Conservation (phyloP, 1,140 invertebrate genomes). For the Coptotermes formosanus region DNA sequence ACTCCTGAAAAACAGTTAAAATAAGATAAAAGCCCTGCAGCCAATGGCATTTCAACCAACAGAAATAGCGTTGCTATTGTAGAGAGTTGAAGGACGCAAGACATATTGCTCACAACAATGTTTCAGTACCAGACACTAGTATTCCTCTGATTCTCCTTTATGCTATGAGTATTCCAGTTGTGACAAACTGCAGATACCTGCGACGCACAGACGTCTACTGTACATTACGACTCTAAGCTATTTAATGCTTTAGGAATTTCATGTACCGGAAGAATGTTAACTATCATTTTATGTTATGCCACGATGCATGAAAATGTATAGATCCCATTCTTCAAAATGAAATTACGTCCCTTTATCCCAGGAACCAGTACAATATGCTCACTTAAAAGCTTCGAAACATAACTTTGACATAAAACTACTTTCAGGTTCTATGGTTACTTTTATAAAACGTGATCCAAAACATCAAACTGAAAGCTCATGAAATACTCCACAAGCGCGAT, state of each 20-base stretch:
- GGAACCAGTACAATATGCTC: not conserved
- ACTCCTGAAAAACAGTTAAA: too few species aligned
- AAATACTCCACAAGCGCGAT: too few species aligned
- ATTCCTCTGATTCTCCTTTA: too few species aligned
- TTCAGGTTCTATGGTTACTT: not conserved
- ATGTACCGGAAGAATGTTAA: conserved; percentile 7
- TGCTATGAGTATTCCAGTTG: too few species aligned
- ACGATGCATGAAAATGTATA: not conserved
- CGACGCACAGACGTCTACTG: too few species aligned
- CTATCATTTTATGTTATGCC: not conserved
- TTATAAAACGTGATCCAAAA: not conserved
- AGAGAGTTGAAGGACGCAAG: too few species aligned
- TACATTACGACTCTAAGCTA: not conserved
- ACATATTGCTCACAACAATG: too few species aligned
- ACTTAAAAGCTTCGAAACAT: not conserved
- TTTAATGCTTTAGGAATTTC: conserved; percentile 19
- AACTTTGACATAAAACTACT: not conserved
- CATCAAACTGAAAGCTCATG: not conserved
- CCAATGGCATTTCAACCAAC: too few species aligned
- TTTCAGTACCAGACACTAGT: too few species aligned
- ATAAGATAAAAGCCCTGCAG: too few species aligned
- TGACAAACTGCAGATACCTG: too few species aligned
- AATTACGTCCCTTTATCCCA: not conserved
- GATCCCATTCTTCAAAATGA: not conserved
- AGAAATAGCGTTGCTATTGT: too few species aligned